Percentiles rank a stretch among this genome's conserved stretches.
Evolutionary conservation across 2,113 vertebrate genomes (phyloP).

Genomic region (Pygoscelis adeliae): DNA sequence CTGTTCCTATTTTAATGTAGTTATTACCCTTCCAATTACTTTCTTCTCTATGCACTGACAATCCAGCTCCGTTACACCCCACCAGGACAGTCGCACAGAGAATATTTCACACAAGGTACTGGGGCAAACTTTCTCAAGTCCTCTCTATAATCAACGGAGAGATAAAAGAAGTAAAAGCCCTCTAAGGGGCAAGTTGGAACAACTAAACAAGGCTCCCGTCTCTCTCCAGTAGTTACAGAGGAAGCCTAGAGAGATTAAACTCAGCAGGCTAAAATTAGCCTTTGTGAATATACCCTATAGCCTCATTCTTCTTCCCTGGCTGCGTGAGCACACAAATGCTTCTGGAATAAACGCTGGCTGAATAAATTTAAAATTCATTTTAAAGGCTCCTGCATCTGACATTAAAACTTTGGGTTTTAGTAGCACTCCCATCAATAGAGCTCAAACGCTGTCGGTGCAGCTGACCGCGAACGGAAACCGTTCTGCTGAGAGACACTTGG

Average conservation of each 20-base stretch:
- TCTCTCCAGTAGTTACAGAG: neutral
- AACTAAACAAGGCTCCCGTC: neutral
- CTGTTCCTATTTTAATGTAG: neutral
- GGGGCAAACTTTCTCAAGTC: neutral
- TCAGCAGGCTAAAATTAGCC: neutral
- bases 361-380: neutral
- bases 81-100: neutral
- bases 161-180: neutral
- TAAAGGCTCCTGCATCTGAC: neutral
- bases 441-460: neutral
- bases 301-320: neutral
- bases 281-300: neutral
- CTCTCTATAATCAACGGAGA: neutral
- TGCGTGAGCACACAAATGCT: neutral
- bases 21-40: neutral
- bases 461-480: accelerated
- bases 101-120: neutral
- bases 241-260: neutral
- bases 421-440: neutral
- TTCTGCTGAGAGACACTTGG: neutral
- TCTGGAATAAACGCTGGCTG: neutral
- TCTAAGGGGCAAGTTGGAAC: neutral
- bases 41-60: neutral
- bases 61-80: neutral
- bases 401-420: neutral